A percentile compares a stretch with the other conserved stretches of the same genome.
Evolutionary conservation across 2,888 invertebrate species (phyloP).

Genomic region (Brenthis ino): DNA sequence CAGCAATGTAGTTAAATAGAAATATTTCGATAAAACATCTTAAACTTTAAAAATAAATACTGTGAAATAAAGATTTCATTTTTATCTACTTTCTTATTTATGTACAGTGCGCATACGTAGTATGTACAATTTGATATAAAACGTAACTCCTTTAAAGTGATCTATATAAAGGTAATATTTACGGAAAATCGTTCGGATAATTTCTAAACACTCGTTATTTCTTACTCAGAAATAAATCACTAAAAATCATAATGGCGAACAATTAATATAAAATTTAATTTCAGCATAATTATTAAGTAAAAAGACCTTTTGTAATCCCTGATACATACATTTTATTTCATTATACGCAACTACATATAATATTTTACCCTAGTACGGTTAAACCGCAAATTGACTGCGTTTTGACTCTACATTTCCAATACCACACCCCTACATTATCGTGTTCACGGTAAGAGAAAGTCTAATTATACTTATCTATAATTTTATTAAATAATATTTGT

Average conservation of each 20-base stretch:
- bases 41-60: constrained; percentile 3
- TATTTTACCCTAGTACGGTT: constrained; percentile 29
- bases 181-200: no score
- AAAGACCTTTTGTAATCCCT: background rate
- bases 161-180: background rate
- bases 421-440: background rate
- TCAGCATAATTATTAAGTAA: background rate
- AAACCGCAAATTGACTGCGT: constrained; percentile 34
- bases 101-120: background rate
- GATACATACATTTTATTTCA: background rate
- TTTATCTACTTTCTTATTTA: constrained; percentile 5
- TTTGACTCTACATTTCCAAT: constrained; percentile 5
- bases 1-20: background rate
- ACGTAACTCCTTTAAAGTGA: background rate
- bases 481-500: no score
- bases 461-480: no score
- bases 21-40: background rate
- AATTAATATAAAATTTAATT: background rate
- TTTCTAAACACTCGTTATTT: background rate
- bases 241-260: background rate
- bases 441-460: background rate
- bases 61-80: background rate
- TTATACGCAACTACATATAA: constrained; percentile 8
- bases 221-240: no score
- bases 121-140: constrained; percentile 5